phyloP scores from a whole-genome alignment of 2,797 vertebrate genomes.

The Rhinogobio ventralis region DNA sequence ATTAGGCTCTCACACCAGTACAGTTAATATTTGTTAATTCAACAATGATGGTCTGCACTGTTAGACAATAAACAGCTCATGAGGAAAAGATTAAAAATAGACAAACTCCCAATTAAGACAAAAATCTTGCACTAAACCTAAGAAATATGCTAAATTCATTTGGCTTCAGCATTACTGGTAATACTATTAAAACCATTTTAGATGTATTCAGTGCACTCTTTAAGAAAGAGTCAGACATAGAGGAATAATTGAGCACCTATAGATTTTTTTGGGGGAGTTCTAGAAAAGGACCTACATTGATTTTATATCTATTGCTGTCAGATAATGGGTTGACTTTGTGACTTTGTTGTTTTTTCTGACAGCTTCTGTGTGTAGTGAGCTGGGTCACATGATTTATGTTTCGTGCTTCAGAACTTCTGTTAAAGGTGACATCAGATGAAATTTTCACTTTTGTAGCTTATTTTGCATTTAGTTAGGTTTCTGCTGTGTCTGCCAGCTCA shows the following conservation, averaged over 20 bases:
- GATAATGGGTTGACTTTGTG: not conserved
- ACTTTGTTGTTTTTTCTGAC: not conserved
- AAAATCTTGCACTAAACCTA: not conserved
- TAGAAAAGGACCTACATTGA: not conserved
- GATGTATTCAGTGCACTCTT: not conserved
- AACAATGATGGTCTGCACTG: conserved; percentile 77
- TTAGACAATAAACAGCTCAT: conserved; percentile 48
- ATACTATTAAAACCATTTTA: not conserved
- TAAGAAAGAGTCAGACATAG: not conserved
- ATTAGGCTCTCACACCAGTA: conserved; percentile 80
- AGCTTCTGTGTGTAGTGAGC: not conserved
- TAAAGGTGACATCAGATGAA: too few relatives aligned
- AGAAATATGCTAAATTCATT: not conserved
- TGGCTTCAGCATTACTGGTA: not conserved
- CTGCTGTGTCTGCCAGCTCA: too few relatives aligned
- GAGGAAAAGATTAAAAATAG: not conserved
- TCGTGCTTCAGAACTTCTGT: too few relatives aligned
- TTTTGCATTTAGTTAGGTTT: too few relatives aligned
- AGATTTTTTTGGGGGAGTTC: not conserved
- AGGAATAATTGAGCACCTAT: not conserved
- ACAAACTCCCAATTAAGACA: not conserved
- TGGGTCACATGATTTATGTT: too few relatives aligned
- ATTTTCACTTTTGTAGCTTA: too few relatives aligned
- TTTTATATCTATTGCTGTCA: not conserved
- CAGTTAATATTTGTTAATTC: conserved; percentile 83